Base-by-base conservation (phyloP, 1,140 invertebrate genomes). In the Condylostylus longicornis region DNA sequence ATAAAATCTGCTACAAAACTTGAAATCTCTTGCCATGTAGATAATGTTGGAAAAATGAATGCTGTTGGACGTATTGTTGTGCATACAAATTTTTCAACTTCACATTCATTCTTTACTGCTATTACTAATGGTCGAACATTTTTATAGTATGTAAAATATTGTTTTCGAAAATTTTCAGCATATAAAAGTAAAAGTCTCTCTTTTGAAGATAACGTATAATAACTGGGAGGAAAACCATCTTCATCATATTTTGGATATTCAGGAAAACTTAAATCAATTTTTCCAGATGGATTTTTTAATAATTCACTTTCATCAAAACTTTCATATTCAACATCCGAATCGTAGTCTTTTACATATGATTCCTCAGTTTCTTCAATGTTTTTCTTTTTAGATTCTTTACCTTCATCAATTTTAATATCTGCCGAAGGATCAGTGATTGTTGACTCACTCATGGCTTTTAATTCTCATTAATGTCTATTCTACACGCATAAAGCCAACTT, bases 131-230 rank as follows among this genome's bases (percentile, higher is more conserved):
- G 78, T 44, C 75, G 77, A 38, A 80, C 66, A 33, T 75, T 58
- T 2, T 71, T 67, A 55, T 75, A 80, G 15, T 65, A 61, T 5
- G 47, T 34, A 2, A 45, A 41, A 65, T 77, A 87, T 47, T 90
- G 86, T 42, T 71, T 69, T 30, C 84, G 68, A 56, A 90, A 91
- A 57, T 89, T 90, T 57, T 84, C 79, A 1, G 78, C 75, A 46
- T 82, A 77, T 28, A 77, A 70, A 7, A 85, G 49, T 5, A 88
- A 52, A 5, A 85, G 49, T 33, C 77, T 77, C 56, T 93, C 88
- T 53, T 87, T 86, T 14, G 72, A 63, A 7, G 64, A 75, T 47
- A 84, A 76, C 27, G 67, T 73, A 38, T 71, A 74, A 54, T 88
- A 89, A 29, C 69, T 73, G 27, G 67, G 58, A 0, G 84, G 80